phyloP scores from a whole-genome alignment of 1,140 invertebrate genomes.

The Meloidogyne exigua region DNA sequence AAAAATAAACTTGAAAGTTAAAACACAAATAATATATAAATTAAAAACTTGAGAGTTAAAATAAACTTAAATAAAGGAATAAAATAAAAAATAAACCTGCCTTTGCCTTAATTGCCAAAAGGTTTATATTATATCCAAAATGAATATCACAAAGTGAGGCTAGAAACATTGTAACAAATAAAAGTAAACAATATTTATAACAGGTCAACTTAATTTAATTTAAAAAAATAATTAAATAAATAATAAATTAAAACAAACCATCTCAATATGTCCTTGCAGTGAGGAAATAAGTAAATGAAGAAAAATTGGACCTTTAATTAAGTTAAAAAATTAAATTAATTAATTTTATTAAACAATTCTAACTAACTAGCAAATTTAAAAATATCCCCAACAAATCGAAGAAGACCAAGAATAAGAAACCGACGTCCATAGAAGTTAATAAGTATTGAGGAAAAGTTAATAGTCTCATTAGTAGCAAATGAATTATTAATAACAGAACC shows the following conservation, averaged over 20 bases:
- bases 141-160: constrained; percentile 79
- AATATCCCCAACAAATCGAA: constrained; percentile 80
- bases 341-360: neutral
- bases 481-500: constrained; percentile 27
- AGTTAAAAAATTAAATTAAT: neutral
- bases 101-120: constrained; percentile 77
- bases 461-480: neutral
- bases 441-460: constrained; percentile 67
- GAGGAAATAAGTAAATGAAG: constrained; percentile 79
- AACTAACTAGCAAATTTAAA: constrained; percentile 73
- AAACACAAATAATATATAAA: no score
- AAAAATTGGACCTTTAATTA: constrained; percentile 76
- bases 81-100: neutral
- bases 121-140: constrained; percentile 82
- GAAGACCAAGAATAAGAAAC: constrained; percentile 82
- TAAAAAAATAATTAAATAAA: constrained; percentile 1
- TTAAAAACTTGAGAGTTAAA: neutral
- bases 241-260: constrained; percentile 71
- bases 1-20: neutral
- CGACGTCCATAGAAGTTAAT: constrained; percentile 79
- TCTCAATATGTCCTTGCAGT: constrained; percentile 75
- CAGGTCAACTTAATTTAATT: constrained; percentile 33
- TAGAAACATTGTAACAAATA: constrained; percentile 65
- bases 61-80: neutral
- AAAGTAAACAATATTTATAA: constrained; percentile 42